Evolutionary conservation across 2,888 invertebrate species (phyloP), one percentile per base, ranked within the genome.

Genomic region (Erebia epiphron): DNA sequence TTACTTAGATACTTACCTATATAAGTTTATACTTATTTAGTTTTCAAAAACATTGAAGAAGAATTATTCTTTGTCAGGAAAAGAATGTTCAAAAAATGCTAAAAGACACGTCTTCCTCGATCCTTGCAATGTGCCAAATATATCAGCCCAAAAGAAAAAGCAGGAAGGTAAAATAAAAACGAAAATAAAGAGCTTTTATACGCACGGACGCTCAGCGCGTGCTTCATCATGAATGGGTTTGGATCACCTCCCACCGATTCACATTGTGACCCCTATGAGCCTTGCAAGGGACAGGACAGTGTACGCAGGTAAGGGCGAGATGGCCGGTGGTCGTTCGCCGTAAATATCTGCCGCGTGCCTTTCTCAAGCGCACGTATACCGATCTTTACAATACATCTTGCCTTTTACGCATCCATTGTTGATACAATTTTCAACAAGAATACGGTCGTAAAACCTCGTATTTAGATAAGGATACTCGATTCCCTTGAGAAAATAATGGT

Each of bases 181-280:
- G 69, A 77, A 77, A 74, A 75, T 72, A 72, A 73, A 57, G 68
- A 70, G 61, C 75, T 78, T 68, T 35, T 35, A 46, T 62, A 43
- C 60, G 67, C 54, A 56, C 41, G 41, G 78, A 77, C 75, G 76
- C 72, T 60, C 75, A 75, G 79, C 78, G 80, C 80, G 80, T 82
- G 80, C 82, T 78, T 75, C 67, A 70, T 73, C 73, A 79, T 85
- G 86, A 87, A 89, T 86, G 86, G 85, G 80, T 73, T 79, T 74
- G 77, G 71, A 16, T 67, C 52, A 70, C 71, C 82, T 82, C 80
- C 80, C 78, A 78, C 79, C 77, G 83, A 72, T 66, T 61, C n/a
- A 18, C n/a, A 70, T 68, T 68, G 61, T 70, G 75, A 73, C 81
- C 76, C 83, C 87, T 86, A 86, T 86, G 76, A 74, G 70, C 73